Percentiles rank a stretch among this genome's conserved stretches.
Conservation (phyloP, 1,140 invertebrate genomes). For the Pristionchus pacificus region DNA sequence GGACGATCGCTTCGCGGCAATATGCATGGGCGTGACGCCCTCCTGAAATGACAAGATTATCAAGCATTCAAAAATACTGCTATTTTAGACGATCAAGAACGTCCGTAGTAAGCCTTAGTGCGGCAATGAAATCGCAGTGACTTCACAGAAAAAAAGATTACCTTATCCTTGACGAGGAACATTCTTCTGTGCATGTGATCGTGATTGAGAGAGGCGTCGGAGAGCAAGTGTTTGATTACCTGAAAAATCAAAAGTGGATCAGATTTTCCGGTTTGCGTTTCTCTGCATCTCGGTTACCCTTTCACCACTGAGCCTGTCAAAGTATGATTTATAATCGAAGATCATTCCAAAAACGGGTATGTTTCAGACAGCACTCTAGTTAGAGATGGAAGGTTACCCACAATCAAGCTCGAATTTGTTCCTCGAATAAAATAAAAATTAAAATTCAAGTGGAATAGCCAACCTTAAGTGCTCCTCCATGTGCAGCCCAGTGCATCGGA, state of each 20-base stretch:
- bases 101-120: not conserved
- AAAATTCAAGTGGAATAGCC: not conserved
- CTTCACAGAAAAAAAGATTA: not conserved
- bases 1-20: constrained; percentile 3
- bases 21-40: constrained; percentile 26
- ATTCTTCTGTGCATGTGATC: not conserved
- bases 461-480: not conserved
- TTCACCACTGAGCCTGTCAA: too few species aligned
- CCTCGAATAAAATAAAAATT: not conserved
- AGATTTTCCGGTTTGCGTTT: too few species aligned
- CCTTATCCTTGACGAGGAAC: not conserved
- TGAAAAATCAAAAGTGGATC: too few species aligned
- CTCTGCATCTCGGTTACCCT: too few species aligned
- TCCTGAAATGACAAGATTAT: too few species aligned
- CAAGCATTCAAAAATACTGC: too few species aligned
- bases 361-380: not conserved
- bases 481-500: not conserved
- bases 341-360: not conserved
- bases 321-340: not conserved
- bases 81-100: not conserved
- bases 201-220: not conserved
- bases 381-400: not conserved
- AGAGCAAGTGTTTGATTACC: too few species aligned
- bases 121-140: not conserved
- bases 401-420: not conserved